These are phyloP conservation scores for Mastomys natalensis DNA, from an alignment of 2,113 vertebrate genomes.

Conservation along the genomic window DNA sequence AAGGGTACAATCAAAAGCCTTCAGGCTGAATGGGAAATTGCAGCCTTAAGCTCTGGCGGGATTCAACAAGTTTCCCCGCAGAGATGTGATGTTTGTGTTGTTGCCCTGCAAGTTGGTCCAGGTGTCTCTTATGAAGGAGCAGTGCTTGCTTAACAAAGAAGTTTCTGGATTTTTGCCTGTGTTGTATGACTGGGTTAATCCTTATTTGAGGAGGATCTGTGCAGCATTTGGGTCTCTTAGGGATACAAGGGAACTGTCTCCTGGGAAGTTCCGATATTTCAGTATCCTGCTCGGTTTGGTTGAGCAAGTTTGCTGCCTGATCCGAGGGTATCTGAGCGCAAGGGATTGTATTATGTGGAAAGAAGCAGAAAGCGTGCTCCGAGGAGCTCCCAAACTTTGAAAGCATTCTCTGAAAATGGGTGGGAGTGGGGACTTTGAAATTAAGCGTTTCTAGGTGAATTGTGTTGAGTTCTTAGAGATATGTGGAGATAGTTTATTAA, in stretches of 20 bases:
- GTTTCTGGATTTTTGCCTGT: slow-evolving; percentile 67
- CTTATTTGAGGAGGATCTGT: no score
- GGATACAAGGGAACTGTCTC: neutral
- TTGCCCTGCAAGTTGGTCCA: slow-evolving; percentile 69
- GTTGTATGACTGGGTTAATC: neutral
- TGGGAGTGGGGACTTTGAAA: neutral
- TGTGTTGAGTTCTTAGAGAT: neutral
- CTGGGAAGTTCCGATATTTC: neutral
- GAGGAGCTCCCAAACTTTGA: slow-evolving; percentile 50
- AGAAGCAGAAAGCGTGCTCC: neutral
- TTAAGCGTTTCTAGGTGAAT: neutral
- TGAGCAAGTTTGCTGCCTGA: slow-evolving; percentile 51
- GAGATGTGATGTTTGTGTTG: slow-evolving; percentile 16
- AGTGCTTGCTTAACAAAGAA: slow-evolving; percentile 76
- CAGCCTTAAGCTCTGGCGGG: neutral
- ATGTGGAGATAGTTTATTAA: neutral
- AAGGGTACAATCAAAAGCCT: slow-evolving; percentile 35
- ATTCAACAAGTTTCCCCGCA: slow-evolving; percentile 84
- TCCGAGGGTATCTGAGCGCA: neutral
- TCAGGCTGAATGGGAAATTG: slow-evolving; percentile 42
- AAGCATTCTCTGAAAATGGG: neutral
- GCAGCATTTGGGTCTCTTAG: neutral
- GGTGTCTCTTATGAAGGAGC: neutral
- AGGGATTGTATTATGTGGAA: neutral
- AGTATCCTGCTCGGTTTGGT: neutral